phyloP scores from a whole-genome alignment of 2,888 invertebrate genomes.

The Fragum fragum region DNA sequence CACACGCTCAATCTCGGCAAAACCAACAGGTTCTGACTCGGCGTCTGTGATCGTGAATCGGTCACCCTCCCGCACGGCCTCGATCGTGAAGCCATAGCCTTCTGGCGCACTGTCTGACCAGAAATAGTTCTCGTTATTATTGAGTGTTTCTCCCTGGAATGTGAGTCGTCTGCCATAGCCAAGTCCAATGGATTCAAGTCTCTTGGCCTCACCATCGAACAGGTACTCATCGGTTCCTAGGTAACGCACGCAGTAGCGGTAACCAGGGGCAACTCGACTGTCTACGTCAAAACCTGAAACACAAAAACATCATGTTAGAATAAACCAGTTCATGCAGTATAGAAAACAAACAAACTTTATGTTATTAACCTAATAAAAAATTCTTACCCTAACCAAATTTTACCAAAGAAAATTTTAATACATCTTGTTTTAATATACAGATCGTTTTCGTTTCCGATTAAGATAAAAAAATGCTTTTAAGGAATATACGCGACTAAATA shows the following conservation, averaged over 20 bases:
- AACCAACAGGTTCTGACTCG: slow-evolving; percentile 66
- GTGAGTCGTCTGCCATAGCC: slow-evolving; percentile 92
- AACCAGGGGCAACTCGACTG: slow-evolving; percentile 91
- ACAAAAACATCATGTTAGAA: too few species aligned
- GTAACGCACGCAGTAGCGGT: slow-evolving; percentile 91
- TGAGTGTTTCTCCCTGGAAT: slow-evolving; percentile 90
- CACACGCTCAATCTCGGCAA: slow-evolving; percentile 66
- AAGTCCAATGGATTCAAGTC: slow-evolving; percentile 91
- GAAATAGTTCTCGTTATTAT: slow-evolving; percentile 90
- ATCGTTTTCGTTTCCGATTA: too few species aligned
- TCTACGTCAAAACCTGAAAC: slow-evolving; percentile 91
- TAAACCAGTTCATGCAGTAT: too few species aligned
- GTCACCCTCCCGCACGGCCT: slow-evolving; percentile 90
- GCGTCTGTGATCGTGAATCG: slow-evolving; percentile 90
- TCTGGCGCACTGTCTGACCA: slow-evolving; percentile 93
- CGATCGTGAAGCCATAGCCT: slow-evolving; percentile 90
- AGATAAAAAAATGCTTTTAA: too few species aligned
- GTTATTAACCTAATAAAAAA: too few species aligned
- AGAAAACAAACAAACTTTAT: too few species aligned
- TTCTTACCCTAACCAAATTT: too few species aligned
- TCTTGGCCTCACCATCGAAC: slow-evolving; percentile 91
- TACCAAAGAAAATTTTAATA: too few species aligned
- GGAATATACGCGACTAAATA: too few species aligned
- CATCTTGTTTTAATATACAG: too few species aligned
- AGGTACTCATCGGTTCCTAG: slow-evolving; percentile 88